These are phyloP conservation scores for Peromyscus polionotus DNA, from an alignment of 2,113 vertebrate genomes.

Conservation along the genomic window DNA sequence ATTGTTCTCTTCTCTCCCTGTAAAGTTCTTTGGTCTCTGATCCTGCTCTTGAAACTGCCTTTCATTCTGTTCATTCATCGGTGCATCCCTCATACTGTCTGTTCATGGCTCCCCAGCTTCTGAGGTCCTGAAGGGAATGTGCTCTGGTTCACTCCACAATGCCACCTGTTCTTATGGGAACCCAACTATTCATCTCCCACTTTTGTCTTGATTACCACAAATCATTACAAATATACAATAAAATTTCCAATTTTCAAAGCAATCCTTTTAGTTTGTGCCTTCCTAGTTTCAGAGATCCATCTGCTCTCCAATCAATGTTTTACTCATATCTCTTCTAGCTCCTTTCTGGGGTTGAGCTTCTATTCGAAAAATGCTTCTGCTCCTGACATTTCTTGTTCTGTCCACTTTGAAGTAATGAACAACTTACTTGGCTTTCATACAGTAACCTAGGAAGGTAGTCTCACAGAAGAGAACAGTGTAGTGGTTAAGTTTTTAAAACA, in stretches of 20 bases:
- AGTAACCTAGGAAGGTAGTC: not conserved
- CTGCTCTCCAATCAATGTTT: constrained; percentile 6
- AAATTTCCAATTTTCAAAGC: constrained; percentile 1
- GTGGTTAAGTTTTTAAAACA: constrained; percentile 26
- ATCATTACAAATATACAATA: not conserved
- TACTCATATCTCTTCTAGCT: not conserved
- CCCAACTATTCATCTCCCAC: not conserved
- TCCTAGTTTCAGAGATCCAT: constrained; percentile 13
- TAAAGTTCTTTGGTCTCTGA: not conserved
- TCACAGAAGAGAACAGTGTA: not conserved
- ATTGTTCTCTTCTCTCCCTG: not conserved
- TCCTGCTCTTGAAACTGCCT: not conserved
- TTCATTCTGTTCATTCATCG: not conserved
- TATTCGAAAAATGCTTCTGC: constrained; percentile 40
- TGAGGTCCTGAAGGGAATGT: not conserved
- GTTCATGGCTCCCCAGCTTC: not conserved
- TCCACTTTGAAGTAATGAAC: constrained; percentile 30
- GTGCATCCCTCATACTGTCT: not conserved
- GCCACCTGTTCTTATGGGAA: not conserved
- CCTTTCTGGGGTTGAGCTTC: not conserved
- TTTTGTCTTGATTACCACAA: constrained; percentile 26
- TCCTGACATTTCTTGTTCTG: constrained; percentile 31
- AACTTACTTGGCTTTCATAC: not conserved
- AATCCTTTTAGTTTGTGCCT: constrained; percentile 1
- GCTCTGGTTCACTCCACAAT: not conserved